These are phyloP conservation scores for Acanthaster planci DNA, from an alignment of 35 echinoderm and acorn worm species.

Conservation along the genomic window DNA sequence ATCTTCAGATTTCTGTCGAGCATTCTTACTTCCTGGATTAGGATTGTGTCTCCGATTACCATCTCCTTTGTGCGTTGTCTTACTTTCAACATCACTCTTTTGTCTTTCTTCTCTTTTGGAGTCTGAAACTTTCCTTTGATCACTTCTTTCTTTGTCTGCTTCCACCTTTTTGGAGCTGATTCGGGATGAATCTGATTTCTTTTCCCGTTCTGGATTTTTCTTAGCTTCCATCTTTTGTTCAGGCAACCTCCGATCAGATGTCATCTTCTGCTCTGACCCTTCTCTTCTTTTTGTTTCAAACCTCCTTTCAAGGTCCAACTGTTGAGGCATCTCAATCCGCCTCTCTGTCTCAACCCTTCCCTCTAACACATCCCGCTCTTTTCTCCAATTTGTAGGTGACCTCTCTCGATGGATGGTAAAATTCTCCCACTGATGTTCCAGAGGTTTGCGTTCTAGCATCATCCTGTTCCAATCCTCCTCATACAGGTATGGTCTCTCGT, in stretches of 20 bases:
- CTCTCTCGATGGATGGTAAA: slow-evolving; percentile 60
- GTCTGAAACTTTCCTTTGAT: not conserved
- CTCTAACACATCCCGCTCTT: not conserved
- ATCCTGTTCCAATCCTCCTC: slow-evolving; percentile 52
- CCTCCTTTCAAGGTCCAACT: slow-evolving; percentile 12
- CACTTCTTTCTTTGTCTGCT: not conserved
- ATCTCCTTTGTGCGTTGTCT: not conserved
- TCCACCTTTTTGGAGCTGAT: not conserved
- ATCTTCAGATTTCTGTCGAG: slow-evolving; percentile 26
- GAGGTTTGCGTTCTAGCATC: not conserved
- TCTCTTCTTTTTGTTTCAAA: slow-evolving; percentile 35
- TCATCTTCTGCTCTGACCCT: not conserved
- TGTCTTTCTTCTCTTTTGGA: not conserved
- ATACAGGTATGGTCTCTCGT: slow-evolving; percentile 41
- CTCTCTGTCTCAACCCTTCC: slow-evolving; percentile 13
- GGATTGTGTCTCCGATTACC: not conserved
- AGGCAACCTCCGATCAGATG: slow-evolving; percentile 4
- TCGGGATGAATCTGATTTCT: not conserved
- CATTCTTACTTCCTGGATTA: slow-evolving; percentile 21
- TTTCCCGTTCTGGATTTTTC: not conserved
- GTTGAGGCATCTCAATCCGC: not conserved
- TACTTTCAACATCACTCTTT: not conserved
- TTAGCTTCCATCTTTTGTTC: not conserved
- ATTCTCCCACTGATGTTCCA: slow-evolving; percentile 43
- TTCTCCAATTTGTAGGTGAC: slow-evolving; percentile 56